A percentile compares a stretch with the other conserved stretches of the same genome.
These are phyloP conservation scores for Cremastinae sp. DNA, from an alignment of 2,888 invertebrate genomes.

Conservation along the genomic window DNA sequence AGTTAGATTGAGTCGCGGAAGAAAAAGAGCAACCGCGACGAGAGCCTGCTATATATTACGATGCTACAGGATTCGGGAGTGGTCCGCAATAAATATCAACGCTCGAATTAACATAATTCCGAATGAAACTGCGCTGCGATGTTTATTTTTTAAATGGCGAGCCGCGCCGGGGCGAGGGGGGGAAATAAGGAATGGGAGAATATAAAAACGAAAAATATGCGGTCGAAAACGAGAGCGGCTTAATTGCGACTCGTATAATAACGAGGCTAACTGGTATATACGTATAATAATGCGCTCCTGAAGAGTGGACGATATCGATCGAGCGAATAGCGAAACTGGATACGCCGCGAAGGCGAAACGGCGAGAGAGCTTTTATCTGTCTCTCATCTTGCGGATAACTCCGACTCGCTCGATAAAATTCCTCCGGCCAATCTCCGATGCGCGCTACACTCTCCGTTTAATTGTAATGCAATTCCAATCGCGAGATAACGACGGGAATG, in stretches of 20 bases:
- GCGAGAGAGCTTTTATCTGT: slow-evolving; percentile 3
- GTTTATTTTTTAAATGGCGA: too few relatives aligned
- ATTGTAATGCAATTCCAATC: too few relatives aligned
- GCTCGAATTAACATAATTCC: slow-evolving; percentile 73
- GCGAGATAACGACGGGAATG: too few relatives aligned
- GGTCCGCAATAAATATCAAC: slow-evolving; percentile 68
- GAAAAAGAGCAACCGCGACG: slow-evolving; percentile 2
- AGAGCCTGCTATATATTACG: slow-evolving; percentile 17
- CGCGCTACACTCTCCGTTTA: too few relatives aligned
- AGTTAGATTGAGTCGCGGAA: slow-evolving; percentile 6
- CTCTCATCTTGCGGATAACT: slow-evolving; percentile 41
- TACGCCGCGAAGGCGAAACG: too few relatives aligned
- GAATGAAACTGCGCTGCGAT: slow-evolving; percentile 66
- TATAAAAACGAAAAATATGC: slow-evolving; percentile 19
- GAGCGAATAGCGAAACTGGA: slow-evolving; percentile 27
- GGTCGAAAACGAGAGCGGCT: slow-evolving; percentile 58
- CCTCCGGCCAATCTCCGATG: too few relatives aligned
- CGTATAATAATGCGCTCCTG: slow-evolving; percentile 61
- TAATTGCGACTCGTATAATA: slow-evolving; percentile 64
- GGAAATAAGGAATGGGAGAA: too few relatives aligned
- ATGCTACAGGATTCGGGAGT: slow-evolving; percentile 26
- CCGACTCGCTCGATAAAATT: slow-evolving; percentile 3
- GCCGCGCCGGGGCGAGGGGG: too few relatives aligned
- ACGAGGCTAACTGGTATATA: slow-evolving; percentile 57
- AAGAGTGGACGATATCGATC: slow-evolving; percentile 57